Evolutionary conservation across 1,140 invertebrate species (phyloP).

Genomic region (Leptinotarsa lineolata): DNA sequence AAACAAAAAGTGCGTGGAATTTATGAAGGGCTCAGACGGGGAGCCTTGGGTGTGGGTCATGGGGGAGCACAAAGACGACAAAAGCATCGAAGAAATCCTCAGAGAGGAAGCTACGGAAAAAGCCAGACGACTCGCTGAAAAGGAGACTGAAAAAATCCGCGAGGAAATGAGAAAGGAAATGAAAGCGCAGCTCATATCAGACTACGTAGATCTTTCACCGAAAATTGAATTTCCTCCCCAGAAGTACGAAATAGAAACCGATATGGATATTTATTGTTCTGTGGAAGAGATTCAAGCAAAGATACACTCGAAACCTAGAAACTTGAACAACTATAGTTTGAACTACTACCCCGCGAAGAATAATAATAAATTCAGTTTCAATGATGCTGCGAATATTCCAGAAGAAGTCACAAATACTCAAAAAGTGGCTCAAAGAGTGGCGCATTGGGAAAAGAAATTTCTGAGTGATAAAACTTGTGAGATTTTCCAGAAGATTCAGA

Average conservation of each 20-base stretch:
- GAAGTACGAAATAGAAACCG: slow-evolving; percentile 56
- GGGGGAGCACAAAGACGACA: slow-evolving; percentile 67
- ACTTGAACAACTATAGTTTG: slow-evolving; percentile 54
- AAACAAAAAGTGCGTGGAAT: slow-evolving; percentile 64
- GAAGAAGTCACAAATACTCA: slow-evolving; percentile 59
- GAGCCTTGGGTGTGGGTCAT: slow-evolving; percentile 63
- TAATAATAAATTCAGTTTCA: slow-evolving; percentile 43
- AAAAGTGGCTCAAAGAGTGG: slow-evolving; percentile 63
- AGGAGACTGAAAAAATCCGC: slow-evolving; percentile 65
- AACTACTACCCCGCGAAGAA: slow-evolving; percentile 54
- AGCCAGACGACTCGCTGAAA: slow-evolving; percentile 63
- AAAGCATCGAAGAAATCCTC: slow-evolving; percentile 65
- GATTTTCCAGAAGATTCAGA: slow-evolving; percentile 62
- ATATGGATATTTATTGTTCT: slow-evolving; percentile 66
- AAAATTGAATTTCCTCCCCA: slow-evolving; percentile 56
- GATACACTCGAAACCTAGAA: slow-evolving; percentile 57
- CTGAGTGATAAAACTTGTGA: slow-evolving; percentile 65
- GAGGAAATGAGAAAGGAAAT: slow-evolving; percentile 62
- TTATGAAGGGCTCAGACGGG: slow-evolving; percentile 63
- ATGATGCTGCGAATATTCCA: slow-evolving; percentile 54
- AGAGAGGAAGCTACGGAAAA: slow-evolving; percentile 65
- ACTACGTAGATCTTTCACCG: slow-evolving; percentile 60
- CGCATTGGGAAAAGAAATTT: slow-evolving; percentile 66
- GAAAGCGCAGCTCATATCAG: slow-evolving; percentile 59
- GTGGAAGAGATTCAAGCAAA: slow-evolving; percentile 64